These are phyloP conservation scores for Sarcophaga subvicina DNA, from an alignment of 2,888 invertebrate genomes.

Conservation along the genomic window DNA sequence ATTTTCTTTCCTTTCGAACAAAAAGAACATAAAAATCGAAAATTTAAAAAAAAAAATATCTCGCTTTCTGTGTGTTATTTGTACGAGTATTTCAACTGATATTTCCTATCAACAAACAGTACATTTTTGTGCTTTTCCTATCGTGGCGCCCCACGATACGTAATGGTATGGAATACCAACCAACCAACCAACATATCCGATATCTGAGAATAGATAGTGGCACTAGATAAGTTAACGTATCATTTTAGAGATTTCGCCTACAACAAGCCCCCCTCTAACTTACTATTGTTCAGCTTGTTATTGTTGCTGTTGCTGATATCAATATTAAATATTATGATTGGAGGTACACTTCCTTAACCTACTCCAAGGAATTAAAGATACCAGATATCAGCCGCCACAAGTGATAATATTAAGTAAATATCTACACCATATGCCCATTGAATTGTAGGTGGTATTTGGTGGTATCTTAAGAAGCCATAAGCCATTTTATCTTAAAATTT, in stretches of 20 bases:
- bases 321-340: conserved; percentile 30
- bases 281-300: not conserved
- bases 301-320: conserved; percentile 47
- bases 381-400: conserved; percentile 28
- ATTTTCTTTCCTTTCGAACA: conserved; percentile 43
- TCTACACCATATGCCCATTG: conserved; percentile 22
- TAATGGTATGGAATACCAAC: conserved; percentile 55
- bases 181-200: conserved; percentile 79
- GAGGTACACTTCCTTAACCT: conserved; percentile 72
- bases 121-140: conserved; percentile 77
- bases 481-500: conserved; percentile 58
- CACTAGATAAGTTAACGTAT: conserved; percentile 83
- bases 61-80: conserved; percentile 48
- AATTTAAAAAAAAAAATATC: conserved; percentile 56
- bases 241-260: conserved; percentile 80
- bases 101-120: conserved; percentile 77
- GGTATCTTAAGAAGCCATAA: conserved; percentile 62
- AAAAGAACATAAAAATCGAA: conserved; percentile 19
- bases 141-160: conserved; percentile 70
- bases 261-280: conserved; percentile 57
- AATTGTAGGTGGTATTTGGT: conserved; percentile 16
- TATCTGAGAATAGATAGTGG: conserved; percentile 82
- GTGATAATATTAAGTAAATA: conserved; percentile 37
- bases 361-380: conserved; percentile 70
- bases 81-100: conserved; percentile 73